phyloP scores from a whole-genome alignment of 2,113 vertebrate genomes.

The Ascaphus truei region DNA sequence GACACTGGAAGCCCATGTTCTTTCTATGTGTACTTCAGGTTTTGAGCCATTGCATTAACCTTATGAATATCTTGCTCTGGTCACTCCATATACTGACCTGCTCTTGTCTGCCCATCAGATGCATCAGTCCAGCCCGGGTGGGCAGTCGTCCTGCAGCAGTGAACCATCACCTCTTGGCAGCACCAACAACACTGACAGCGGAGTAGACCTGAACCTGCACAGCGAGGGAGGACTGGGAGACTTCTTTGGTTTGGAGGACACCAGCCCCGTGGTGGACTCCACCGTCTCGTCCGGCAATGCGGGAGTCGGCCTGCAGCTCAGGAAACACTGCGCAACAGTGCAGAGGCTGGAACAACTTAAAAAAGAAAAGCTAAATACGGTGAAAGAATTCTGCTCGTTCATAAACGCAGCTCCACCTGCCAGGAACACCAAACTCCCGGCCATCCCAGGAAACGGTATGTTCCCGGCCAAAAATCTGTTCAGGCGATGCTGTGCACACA shows the following conservation, averaged over 20 bases:
- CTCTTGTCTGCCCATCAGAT: constrained; percentile 62
- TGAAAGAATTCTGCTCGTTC: constrained; percentile 91
- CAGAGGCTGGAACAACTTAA: constrained; percentile 94
- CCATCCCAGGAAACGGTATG: constrained; percentile 85
- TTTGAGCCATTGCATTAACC: too few relatives aligned
- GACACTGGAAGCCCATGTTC: too few relatives aligned
- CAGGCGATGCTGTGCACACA: too few relatives aligned
- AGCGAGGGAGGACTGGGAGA: constrained; percentile 96
- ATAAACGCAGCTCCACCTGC: constrained; percentile 72
- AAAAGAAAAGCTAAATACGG: constrained; percentile 88
- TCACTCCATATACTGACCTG: too few relatives aligned
- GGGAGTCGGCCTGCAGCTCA: constrained; percentile 80
- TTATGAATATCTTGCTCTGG: too few relatives aligned
- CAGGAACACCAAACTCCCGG: constrained; percentile 89
- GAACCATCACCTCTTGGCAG: constrained; percentile 94
- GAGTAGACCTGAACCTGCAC: constrained; percentile 91
- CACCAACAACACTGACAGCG: constrained; percentile 94
- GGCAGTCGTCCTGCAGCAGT: constrained; percentile 96
- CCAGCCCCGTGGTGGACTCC: constrained; percentile 78
- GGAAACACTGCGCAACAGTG: constrained; percentile 75
- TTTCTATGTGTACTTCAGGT: too few relatives aligned
- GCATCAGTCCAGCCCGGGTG: constrained; percentile 96
- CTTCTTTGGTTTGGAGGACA: constrained; percentile 80
- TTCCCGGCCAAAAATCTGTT: too few relatives aligned
- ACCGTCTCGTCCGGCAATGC: constrained; percentile 76